Evolutionary conservation across 2,113 vertebrate genomes (phyloP), one percentile per base, ranked within the genome.

Genomic region (Axis porcinus): DNA sequence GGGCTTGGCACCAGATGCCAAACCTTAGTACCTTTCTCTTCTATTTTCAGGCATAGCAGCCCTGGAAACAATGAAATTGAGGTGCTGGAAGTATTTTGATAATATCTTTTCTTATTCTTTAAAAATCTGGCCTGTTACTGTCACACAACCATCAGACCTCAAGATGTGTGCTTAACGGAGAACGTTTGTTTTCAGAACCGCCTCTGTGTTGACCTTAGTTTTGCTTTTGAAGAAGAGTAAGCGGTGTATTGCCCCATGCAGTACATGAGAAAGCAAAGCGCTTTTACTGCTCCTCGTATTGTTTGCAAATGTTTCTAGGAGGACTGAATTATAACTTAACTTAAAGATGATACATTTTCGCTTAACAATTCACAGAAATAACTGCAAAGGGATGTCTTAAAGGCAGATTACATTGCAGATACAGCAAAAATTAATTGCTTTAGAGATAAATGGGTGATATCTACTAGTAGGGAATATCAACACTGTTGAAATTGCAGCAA

Each of bases 161-260:
- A 62, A 83, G 14, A 57, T 97, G 13, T 30, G 16, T 88, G 64
- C 25, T 57, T 52, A 67, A 92, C 30, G 76, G 81, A 95, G 27
- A 89, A 33, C 11, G 36, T 86, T 89, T 93, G 36, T 70, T 94
- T 96, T 93, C 60, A 84, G 76, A 98, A 89, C 52, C 6, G 57
- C 45, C 47, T 85, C 55, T 88, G 14, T 58, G 58, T 95, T 96
- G 90, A 95, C 87, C 79, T 95, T 94, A 50, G 27, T 92, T 97
- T 95, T 97, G 90, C 87, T 96, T 97, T 97, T 92, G 85, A 96
- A 96, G 78, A 95, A 89, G 19, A 86, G 15, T 82, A 94, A 91
- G 76, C 50, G 92, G 13, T 33, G 84, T 58, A 76, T 94, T 97
- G 52, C 13, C 21, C 21, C n/a, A 82, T 84, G 33, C 17, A 55